Evolutionary conservation across 2,888 invertebrate species (phyloP).

Genomic region (Anthrax anthrax): DNA sequence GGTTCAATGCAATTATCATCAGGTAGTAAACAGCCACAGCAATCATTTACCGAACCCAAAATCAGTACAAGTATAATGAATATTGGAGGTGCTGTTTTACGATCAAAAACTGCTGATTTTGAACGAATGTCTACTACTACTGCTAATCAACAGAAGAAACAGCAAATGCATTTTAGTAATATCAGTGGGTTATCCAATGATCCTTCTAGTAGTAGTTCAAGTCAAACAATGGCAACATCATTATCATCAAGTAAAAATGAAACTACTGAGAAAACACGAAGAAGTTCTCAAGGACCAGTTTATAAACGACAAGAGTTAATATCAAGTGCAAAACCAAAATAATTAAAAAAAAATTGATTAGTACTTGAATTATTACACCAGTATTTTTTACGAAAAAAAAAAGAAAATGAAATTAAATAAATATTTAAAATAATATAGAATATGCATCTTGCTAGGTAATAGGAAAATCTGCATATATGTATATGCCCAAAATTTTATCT

Average conservation of each 20-base stretch:
- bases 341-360: no score
- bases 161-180: not conserved
- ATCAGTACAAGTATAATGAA: slow-evolving; percentile 42
- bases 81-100: slow-evolving; percentile 49
- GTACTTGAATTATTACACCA: no score
- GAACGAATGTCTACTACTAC: slow-evolving; percentile 32
- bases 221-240: not conserved
- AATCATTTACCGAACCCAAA: not conserved
- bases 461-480: no score
- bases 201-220: slow-evolving; percentile 23
- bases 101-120: slow-evolving; percentile 53
- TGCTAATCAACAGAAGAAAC: not conserved
- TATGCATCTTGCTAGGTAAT: no score
- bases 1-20: no score
- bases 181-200: not conserved
- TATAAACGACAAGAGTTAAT: slow-evolving; percentile 72
- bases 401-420: no score
- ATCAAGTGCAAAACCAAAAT: slow-evolving; percentile 44
- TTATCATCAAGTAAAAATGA: slow-evolving; percentile 8
- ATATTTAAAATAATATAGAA: no score
- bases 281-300: slow-evolving; percentile 33
- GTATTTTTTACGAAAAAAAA: no score
- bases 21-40: not conserved
- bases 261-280: slow-evolving; percentile 11
- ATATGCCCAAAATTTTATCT: no score